Evolutionary conservation across 1,140 invertebrate species (phyloP).

Genomic region (Drosophila nigrodunni): DNA sequence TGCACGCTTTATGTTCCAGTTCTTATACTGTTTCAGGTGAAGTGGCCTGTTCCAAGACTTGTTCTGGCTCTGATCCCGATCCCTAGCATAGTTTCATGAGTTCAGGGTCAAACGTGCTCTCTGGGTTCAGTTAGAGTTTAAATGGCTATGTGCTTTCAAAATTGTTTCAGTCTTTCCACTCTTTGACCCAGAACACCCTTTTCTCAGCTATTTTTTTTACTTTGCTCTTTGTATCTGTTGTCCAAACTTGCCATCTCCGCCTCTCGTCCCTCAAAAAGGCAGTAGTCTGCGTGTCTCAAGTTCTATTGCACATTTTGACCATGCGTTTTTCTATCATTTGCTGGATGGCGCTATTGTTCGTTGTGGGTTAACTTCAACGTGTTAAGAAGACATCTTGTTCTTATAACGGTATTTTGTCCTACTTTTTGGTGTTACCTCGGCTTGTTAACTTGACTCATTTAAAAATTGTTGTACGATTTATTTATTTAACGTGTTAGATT

Average conservation of each 20-base stretch:
- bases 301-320: slow-evolving; percentile 71
- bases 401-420: background rate
- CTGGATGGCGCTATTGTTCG: slow-evolving; percentile 48
- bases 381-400: slow-evolving; percentile 61
- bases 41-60: background rate
- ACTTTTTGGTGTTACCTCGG: background rate
- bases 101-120: slow-evolving; percentile 73
- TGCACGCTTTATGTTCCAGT: slow-evolving; percentile 30
- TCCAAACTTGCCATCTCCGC: background rate
- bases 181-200: slow-evolving; percentile 44
- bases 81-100: slow-evolving; percentile 12
- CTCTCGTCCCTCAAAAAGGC: slow-evolving; percentile 7
- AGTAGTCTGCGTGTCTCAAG: slow-evolving; percentile 61
- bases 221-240: slow-evolving; percentile 32
- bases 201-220: slow-evolving; percentile 25
- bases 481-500: background rate
- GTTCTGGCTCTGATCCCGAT: slow-evolving; percentile 25
- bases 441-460: background rate
- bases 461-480: background rate
- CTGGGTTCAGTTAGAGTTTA: slow-evolving; percentile 79
- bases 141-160: slow-evolving; percentile 79
- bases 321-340: slow-evolving; percentile 58
- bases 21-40: slow-evolving; percentile 35
- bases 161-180: slow-evolving; percentile 74
- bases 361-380: slow-evolving; percentile 60